phyloP scores from a whole-genome alignment of 35 echinoderm and acorn worm species.

The Ophiothrix spiculata region DNA sequence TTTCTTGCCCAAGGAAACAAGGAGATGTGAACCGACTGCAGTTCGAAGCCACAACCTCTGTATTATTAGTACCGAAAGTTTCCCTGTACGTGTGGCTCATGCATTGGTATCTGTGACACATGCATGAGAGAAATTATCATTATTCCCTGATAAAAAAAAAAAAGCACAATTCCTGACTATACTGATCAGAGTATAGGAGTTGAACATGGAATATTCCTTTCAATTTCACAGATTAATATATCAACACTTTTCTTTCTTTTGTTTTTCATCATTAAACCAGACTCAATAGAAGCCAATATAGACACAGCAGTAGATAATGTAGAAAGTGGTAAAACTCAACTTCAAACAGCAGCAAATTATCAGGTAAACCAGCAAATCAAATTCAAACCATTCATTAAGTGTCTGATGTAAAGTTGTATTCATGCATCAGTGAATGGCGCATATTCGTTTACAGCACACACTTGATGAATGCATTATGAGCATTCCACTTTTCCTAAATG shows the following conservation, averaged over 20 bases:
- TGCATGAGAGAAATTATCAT: not conserved
- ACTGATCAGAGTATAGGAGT: not conserved
- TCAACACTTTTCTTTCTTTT: no score
- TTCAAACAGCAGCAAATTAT: conserved; percentile 42
- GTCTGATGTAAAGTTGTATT: not conserved
- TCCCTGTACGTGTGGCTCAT: no score
- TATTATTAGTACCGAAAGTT: no score
- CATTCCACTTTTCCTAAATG: not conserved
- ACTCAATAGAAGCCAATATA: conserved; percentile 66
- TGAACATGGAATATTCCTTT: not conserved
- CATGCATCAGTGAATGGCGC: no score
- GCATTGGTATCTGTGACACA: not conserved
- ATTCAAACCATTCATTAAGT: not conserved
- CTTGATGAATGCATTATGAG: not conserved
- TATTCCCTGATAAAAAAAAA: not conserved
- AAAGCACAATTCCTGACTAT: not conserved
- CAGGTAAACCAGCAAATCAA: conserved; percentile 27
- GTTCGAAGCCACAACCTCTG: no score
- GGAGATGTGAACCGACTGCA: no score
- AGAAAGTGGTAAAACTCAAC: conserved; percentile 36
- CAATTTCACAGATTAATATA: no score
- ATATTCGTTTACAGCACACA: no score
- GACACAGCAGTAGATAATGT: conserved; percentile 48
- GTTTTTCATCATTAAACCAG: no score
- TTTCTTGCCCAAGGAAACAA: no score